Evolutionary conservation across 2,113 vertebrate species (phyloP), one percentile per base, ranked within the genome.

Genomic region (Gopherus evgoodei): DNA sequence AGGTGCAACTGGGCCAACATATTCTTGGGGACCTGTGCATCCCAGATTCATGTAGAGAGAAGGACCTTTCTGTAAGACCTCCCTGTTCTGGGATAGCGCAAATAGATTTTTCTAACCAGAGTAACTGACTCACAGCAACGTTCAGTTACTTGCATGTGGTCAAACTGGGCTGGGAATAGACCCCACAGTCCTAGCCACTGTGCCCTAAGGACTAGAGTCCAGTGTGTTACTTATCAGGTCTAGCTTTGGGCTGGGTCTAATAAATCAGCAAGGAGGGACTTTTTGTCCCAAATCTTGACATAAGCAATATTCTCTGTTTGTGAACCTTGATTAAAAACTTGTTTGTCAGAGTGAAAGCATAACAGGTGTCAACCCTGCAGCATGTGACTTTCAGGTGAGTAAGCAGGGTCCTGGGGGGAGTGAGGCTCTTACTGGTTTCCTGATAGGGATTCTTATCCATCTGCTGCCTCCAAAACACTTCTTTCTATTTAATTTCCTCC

Each of bases 241-340:
- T 10, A 49, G 79, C 79, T 50, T 47, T 78, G 25, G 24, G 24
- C 72, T 76, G 72, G 38, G 42, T 27, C 38, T 25, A 44, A 76
- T 44, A 25, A 6, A 44, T 44, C 42, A 44, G 42, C 6, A 9
- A 13, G 44, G 75, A 49, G 44, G 75, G 22, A 47, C 29, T 47
- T 78, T 78, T 27, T 25, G 10, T 81, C 62, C 31, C 52, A 10
- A 49, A 31, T 1, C 1, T 3, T 11, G 0, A 12, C 6, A 47
- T 4, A 13, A 13, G 59, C 31, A 65, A 2, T 42, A 1, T 42
- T 6, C 17, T 49, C 0, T 2, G 42, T 42, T 42, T 42, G 75
- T 54, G 31, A 5, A 13, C 1, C 38, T 0, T 47, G 0, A 4
- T 52, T 65, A 29, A 47, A 0, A 0, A 0, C 0, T 0, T 8